Evolutionary conservation across 2,113 vertebrate species (phyloP).

Genomic region (Entelurus aequoreus): DNA sequence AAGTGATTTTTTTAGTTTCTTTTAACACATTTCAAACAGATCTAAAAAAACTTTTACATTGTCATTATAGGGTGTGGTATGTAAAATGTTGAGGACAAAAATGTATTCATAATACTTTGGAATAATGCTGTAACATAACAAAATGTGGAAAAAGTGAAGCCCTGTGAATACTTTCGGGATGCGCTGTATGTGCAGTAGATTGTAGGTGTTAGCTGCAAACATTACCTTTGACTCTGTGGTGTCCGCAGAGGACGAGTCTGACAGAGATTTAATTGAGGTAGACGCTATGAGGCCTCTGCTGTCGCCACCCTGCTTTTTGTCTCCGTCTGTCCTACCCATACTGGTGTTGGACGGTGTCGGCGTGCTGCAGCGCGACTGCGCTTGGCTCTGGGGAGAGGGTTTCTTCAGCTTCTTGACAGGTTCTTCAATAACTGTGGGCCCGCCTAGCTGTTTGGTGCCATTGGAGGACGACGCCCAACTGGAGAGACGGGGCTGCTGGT

Average conservation of each 20-base stretch:
- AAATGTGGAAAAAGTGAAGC: too few relatives aligned
- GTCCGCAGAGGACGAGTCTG: conserved; percentile 58
- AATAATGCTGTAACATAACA: too few relatives aligned
- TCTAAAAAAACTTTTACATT: too few relatives aligned
- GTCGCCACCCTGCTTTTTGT: conserved; percentile 61
- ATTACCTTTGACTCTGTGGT: conserved; percentile 69
- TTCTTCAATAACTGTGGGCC: conserved; percentile 63
- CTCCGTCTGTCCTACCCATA: conserved; percentile 40
- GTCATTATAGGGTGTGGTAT: too few relatives aligned
- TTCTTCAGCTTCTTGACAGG: conserved; percentile 78
- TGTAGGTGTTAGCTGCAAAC: not conserved
- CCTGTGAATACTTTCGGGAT: too few relatives aligned
- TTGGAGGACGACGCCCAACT: conserved; percentile 58
- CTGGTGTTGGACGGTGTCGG: conserved; percentile 48
- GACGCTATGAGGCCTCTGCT: conserved; percentile 60
- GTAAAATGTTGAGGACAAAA: too few relatives aligned
- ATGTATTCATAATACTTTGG: too few relatives aligned
- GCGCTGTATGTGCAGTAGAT: too few relatives aligned
- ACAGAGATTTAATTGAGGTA: conserved; percentile 77
- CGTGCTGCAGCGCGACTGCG: conserved; percentile 50
- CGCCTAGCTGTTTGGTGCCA: conserved; percentile 39
- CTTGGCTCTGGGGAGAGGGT: conserved; percentile 49
- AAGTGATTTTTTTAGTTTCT: too few relatives aligned
- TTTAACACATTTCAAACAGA: too few relatives aligned
- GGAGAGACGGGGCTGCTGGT: conserved; percentile 60